A percentile compares a stretch with the other conserved stretches of the same genome.
These are phyloP conservation scores for Phaethon lepturus DNA, from an alignment of 2,113 vertebrate genomes.

Conservation along the genomic window DNA sequence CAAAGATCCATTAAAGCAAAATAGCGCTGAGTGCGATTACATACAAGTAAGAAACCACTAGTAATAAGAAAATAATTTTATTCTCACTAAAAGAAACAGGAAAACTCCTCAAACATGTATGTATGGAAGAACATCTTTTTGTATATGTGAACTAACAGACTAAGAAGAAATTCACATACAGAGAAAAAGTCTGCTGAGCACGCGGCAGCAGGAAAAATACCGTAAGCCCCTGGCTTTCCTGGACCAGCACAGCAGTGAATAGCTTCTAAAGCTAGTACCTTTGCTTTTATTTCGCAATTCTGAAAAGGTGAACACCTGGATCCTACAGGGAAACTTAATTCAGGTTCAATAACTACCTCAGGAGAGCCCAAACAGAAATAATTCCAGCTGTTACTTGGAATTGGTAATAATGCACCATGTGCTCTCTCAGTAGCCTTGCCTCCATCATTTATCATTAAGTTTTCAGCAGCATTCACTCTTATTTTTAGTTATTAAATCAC, in stretches of 20 bases:
- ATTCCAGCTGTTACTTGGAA: not conserved
- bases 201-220: not conserved
- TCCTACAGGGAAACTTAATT: not conserved
- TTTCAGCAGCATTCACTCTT: not conserved
- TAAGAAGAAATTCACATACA: not conserved
- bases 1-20: not conserved
- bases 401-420: not conserved
- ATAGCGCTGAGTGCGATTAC: rapidly evolving
- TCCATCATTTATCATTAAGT: not conserved
- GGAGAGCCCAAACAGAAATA: not conserved
- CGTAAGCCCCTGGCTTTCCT: not conserved
- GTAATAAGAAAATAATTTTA: not conserved
- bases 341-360: not conserved
- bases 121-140: not conserved
- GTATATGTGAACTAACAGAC: not conserved
- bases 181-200: not conserved
- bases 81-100: not conserved
- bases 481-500: not conserved
- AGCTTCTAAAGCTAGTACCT: not conserved
- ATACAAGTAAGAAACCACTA: not conserved
- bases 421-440: not conserved
- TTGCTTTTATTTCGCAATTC: not conserved
- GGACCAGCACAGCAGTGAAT: not conserved
- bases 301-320: not conserved
- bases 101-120: not conserved